Evolutionary conservation across 2,888 invertebrate species (phyloP).

Genomic region (Philaethria dido): DNA sequence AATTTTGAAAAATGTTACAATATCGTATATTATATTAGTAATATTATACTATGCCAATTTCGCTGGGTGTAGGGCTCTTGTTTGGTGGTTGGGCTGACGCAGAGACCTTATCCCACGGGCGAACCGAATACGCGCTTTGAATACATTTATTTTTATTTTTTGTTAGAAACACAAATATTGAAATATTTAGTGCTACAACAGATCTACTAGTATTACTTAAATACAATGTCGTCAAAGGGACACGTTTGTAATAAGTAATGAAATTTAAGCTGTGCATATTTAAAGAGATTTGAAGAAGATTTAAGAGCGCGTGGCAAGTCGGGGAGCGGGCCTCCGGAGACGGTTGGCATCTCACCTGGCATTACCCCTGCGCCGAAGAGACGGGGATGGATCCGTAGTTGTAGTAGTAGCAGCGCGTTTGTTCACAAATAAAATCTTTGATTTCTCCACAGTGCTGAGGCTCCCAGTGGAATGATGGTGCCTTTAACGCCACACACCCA

Average conservation of each 20-base stretch:
- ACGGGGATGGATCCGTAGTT: constrained; percentile 96
- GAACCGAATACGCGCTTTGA: constrained; percentile 64
- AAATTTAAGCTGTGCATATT: constrained; percentile 46
- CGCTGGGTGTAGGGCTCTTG: constrained; percentile 83
- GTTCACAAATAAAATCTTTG: constrained; percentile 95
- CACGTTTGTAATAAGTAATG: constrained; percentile 48
- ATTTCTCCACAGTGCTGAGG: constrained; percentile 92
- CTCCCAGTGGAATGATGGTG: constrained; percentile 91
- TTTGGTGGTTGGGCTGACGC: constrained; percentile 84
- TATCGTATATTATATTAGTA: constrained; percentile 31
- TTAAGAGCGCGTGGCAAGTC: constrained; percentile 72
- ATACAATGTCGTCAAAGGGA: constrained; percentile 59
- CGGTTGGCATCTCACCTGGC: constrained; percentile 88
- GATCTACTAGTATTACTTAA: constrained; percentile 42
- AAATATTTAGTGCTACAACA: constrained; percentile 37
- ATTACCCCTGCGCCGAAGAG: constrained; percentile 96
- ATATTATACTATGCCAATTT: constrained; percentile 56
- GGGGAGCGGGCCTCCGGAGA: constrained; percentile 81
- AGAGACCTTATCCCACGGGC: constrained; percentile 80
- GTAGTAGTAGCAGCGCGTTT: constrained; percentile 95
- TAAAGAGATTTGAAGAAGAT: constrained; percentile 24
- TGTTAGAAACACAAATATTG: constrained; percentile 65
- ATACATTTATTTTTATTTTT: constrained; percentile 52
- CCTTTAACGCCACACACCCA: constrained; percentile 91
- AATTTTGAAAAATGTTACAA: constrained; percentile 60